These are phyloP conservation scores for Helarctos malayanus DNA, from an alignment of 2,797 vertebrate genomes.

Conservation along the genomic window DNA sequence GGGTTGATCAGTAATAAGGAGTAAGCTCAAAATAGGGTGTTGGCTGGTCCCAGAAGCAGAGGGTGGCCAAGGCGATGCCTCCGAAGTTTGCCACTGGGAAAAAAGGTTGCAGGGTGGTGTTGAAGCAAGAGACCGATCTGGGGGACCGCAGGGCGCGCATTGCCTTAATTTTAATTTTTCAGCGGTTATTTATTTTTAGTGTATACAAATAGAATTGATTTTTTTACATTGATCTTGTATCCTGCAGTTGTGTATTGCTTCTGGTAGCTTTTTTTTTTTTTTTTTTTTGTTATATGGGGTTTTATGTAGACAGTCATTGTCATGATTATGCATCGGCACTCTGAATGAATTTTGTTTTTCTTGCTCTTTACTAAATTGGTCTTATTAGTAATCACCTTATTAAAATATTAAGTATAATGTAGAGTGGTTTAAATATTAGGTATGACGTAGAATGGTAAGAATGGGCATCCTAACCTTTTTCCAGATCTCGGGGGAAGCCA, in stretches of 20 bases:
- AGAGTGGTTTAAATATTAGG: background rate
- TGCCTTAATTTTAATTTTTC: slow-evolving; percentile 8
- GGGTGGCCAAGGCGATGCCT: background rate
- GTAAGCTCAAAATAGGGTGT: background rate
- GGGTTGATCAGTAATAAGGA: background rate
- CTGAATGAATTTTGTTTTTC: background rate
- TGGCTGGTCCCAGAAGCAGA: background rate
- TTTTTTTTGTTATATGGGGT: background rate
- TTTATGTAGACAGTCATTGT: background rate
- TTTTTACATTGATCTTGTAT: background rate
- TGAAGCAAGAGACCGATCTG: background rate
- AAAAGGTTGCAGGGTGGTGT: background rate
- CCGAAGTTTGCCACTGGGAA: background rate
- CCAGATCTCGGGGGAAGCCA: background rate
- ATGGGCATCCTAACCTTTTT: background rate
- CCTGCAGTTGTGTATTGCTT: background rate
- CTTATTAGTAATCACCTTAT: background rate
- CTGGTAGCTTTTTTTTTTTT: background rate
- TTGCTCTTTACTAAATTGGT: background rate
- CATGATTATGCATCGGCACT: background rate
- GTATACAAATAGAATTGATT: background rate
- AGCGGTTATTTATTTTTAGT: background rate
- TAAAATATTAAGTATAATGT: background rate
- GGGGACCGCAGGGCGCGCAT: background rate
- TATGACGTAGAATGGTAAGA: background rate